A percentile compares a stretch with the other conserved stretches of the same genome.
These are phyloP conservation scores for Nannoperca obscura DNA, from an alignment of 2,797 vertebrate genomes.

Conservation along the genomic window DNA sequence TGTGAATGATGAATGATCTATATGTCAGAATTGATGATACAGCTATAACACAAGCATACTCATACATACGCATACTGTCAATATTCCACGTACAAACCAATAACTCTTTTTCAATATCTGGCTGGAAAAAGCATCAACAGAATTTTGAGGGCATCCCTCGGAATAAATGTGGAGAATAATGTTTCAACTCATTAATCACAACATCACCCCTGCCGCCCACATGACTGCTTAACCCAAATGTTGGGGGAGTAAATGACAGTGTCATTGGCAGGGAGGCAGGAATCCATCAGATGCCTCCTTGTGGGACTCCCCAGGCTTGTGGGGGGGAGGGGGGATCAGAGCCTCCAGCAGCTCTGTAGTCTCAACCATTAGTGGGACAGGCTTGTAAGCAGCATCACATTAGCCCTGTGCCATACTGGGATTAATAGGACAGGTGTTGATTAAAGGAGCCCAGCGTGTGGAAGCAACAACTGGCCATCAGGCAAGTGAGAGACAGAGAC, in stretches of 20 bases:
- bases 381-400: conserved; percentile 83
- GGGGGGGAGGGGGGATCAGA: conserved; percentile 47
- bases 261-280: conserved; percentile 76
- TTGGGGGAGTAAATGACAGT: conserved; percentile 84
- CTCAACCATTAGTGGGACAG: conserved; percentile 82
- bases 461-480: conserved; percentile 82
- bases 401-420: conserved; percentile 83
- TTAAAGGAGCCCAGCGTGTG: conserved; percentile 84
- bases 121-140: neutral
- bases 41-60: neutral
- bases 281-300: conserved; percentile 83
- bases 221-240: conserved; percentile 85
- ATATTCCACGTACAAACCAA: conserved; percentile 28
- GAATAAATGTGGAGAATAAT: conserved; percentile 46
- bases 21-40: neutral
- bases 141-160: conserved; percentile 13
- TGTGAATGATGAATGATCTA: neutral
- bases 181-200: conserved; percentile 70
- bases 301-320: conserved; percentile 69
- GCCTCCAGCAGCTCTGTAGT: conserved; percentile 76
- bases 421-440: conserved; percentile 90
- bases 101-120: conserved; percentile 28
- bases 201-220: conserved; percentile 67
- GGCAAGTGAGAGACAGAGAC: conserved; percentile 58
- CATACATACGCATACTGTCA: conserved; percentile 5